Evolutionary conservation across 2,113 vertebrate genomes (phyloP).

Genomic region (Pollachius pollachius): DNA sequence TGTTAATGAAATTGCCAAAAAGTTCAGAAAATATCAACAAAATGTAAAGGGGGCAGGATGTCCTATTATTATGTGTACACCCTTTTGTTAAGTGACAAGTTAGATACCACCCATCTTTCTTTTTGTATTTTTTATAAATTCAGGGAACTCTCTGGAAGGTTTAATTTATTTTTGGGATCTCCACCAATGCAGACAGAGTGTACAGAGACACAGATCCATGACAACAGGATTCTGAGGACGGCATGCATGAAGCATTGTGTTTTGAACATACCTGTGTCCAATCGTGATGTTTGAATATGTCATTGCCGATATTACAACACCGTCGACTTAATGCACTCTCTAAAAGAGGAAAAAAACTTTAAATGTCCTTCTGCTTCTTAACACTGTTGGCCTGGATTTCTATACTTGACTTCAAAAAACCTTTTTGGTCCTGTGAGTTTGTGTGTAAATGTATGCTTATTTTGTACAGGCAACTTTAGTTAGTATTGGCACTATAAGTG

Average conservation of each 20-base stretch:
- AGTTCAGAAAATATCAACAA: constrained; percentile 69
- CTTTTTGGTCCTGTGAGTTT: constrained; percentile 15
- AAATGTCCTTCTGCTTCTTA: constrained; percentile 45
- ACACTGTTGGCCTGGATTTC: constrained; percentile 50
- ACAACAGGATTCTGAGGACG: constrained; percentile 44
- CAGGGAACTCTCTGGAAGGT: constrained; percentile 61
- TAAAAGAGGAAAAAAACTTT: constrained; percentile 46
- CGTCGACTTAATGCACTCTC: constrained; percentile 64
- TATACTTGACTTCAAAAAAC: constrained; percentile 50
- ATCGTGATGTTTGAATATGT: constrained; percentile 55
- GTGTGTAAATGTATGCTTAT: constrained; percentile 40
- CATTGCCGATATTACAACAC: constrained; percentile 57
- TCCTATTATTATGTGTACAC: constrained; percentile 60
- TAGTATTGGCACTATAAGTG: no score
- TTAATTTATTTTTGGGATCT: constrained; percentile 22
- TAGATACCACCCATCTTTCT: constrained; percentile 66
- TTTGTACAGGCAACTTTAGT: constrained; percentile 47
- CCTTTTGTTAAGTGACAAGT: constrained; percentile 69
- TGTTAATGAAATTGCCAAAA: constrained; percentile 86
- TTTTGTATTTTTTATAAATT: constrained; percentile 86
- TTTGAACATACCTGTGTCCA: constrained; percentile 57
- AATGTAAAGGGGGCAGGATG: constrained; percentile 16
- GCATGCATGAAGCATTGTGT: constrained; percentile 58
- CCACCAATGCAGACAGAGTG: constrained; percentile 14
- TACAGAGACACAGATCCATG: not conserved